Base-by-base conservation (phyloP, 2,888 invertebrate genomes). In the Anthophora plumipes region DNA sequence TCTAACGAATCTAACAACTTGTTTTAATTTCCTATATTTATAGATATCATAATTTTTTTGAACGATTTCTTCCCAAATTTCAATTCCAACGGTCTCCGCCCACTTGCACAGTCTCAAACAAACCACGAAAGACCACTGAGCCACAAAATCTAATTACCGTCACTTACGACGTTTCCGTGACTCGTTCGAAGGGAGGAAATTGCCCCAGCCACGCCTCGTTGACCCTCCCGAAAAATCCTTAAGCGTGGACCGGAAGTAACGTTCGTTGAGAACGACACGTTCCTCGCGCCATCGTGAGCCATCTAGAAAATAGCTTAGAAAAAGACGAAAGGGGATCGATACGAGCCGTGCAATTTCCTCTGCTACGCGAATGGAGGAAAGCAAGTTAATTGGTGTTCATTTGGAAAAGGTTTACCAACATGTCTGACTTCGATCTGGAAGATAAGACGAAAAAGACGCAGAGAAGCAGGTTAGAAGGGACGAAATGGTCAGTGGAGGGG, bases 361-460 rank as follows among this genome's bases (percentile, higher is more conserved):
- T n/a, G 8, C 31, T 9, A 17, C 14, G 20, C 25, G 50, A 67
- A 43, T 22, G 72, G 43, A 39, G 71, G 69, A 61, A 39, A 54
- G 72, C 81, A 83, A 84, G 87, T 82, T 85, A 88, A 90, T 83
- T 86, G 87, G 80, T 82, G 82, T 84, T 86, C 85, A 85, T 84
- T 78, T 81, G 79, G 78, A 86, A 89, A 85, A 81, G 88, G 80
- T 88, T 88, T 89, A 89, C 81, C 85, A 76, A 85, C 80, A 48
- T 70, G 69, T 61, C 46, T 59, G 69, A 70, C 82, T 75, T 57
- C 52, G 71, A 37, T 59, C 6, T 31, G 39, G 39, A 46, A 12
- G 59, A 66, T 25, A 48, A 31, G 17, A 17, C n/a, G 25, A 5
- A 14, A 43, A 9, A 20, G 11, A 9, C 46, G 39, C 25, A 22